phyloP scores from a whole-genome alignment of 2,113 vertebrate genomes.

The Martes martes region DNA sequence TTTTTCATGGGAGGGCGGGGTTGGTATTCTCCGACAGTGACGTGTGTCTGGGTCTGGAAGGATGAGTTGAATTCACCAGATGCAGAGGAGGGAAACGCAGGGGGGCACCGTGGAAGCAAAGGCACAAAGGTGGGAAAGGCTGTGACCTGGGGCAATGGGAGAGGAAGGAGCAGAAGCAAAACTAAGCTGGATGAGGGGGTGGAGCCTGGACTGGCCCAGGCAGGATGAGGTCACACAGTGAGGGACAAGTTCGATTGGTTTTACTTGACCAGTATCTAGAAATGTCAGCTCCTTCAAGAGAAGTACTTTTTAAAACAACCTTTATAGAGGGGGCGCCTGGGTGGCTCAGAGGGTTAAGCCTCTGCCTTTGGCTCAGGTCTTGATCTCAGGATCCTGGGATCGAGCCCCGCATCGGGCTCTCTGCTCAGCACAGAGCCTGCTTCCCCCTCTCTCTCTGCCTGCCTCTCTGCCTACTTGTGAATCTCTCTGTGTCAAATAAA shows the following conservation, averaged over 20 bases:
- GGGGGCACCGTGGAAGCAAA: neutral
- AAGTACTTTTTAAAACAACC: neutral
- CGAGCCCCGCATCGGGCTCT: too few relatives aligned
- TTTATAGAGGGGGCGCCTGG: neutral
- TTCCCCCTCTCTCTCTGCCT: too few relatives aligned
- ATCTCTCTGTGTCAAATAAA: too few relatives aligned
- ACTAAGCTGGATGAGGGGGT: neutral
- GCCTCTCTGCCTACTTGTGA: too few relatives aligned
- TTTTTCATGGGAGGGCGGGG: neutral
- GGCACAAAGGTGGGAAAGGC: neutral
- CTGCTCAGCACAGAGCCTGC: too few relatives aligned
- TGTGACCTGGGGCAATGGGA: rapidly evolving
- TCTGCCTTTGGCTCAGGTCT: too few relatives aligned
- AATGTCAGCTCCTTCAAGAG: neutral
- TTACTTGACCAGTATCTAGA: neutral
- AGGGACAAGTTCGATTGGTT: neutral
- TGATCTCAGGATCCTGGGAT: too few relatives aligned
- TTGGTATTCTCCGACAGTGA: neutral
- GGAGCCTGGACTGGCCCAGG: neutral
- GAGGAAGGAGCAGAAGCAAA: neutral
- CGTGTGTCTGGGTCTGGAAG: neutral
- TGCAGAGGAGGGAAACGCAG: neutral
- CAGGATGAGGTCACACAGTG: neutral
- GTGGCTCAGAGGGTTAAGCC: too few relatives aligned
- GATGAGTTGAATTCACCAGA: neutral